phyloP scores from a whole-genome alignment of 2,113 vertebrate genomes.

The Hylia prasina region DNA sequence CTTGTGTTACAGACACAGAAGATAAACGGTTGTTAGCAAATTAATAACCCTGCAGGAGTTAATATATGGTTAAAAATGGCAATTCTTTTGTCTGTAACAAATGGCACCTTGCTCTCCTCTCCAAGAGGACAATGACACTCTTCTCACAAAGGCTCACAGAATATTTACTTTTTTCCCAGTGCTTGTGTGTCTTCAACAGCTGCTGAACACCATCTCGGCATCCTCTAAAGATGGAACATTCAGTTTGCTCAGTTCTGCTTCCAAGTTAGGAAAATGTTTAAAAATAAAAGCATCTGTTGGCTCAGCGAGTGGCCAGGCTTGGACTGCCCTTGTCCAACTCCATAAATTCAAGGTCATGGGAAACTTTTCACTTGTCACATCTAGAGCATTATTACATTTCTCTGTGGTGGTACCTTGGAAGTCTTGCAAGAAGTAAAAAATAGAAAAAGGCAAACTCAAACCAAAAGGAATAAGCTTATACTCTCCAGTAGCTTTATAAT shows the following conservation, averaged over 20 bases:
- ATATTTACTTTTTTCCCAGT: neutral
- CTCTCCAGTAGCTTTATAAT: neutral
- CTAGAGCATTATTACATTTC: neutral
- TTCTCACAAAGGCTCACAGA: neutral
- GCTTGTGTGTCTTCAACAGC: neutral
- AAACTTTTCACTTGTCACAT: neutral
- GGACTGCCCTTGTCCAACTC: neutral
- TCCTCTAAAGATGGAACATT: neutral
- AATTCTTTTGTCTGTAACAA: neutral
- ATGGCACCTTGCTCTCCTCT: neutral
- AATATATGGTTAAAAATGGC: neutral
- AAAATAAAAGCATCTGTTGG: constrained; percentile 47
- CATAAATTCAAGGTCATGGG: neutral
- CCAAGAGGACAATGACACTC: neutral
- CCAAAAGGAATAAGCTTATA: neutral
- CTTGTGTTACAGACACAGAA: fast-evolving
- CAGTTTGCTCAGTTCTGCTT: neutral
- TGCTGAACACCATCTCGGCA: neutral
- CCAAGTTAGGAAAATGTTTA: constrained; percentile 12
- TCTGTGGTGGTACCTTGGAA: neutral
- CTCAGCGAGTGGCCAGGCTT: neutral
- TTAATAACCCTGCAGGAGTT: neutral
- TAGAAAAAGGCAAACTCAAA: neutral
- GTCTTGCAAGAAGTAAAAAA: neutral
- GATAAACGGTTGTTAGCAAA: neutral